These are phyloP conservation scores for Galerucella pusilla DNA, from an alignment of 2,888 invertebrate genomes.

Conservation along the genomic window DNA sequence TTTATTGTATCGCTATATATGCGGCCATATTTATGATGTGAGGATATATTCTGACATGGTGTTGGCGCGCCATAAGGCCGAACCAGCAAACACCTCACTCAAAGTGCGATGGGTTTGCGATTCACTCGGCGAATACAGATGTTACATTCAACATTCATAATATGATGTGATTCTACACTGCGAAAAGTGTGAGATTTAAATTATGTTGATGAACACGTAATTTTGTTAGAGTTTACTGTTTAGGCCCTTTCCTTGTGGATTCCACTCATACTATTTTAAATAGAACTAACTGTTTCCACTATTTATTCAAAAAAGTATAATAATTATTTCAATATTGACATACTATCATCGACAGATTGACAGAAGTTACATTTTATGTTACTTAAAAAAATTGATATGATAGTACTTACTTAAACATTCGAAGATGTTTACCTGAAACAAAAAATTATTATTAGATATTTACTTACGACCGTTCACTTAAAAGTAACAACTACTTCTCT, in stretches of 20 bases:
- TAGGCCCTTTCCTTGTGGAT: no score
- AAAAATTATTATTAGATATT: not conserved
- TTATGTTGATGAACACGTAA: conserved; percentile 4
- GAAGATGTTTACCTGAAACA: not conserved
- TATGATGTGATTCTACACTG: conserved; percentile 51
- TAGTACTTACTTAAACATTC: not conserved
- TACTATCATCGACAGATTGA: no score
- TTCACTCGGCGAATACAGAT: conserved; percentile 61
- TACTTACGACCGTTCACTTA: no score
- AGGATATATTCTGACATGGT: conserved; percentile 45
- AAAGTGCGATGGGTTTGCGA: conserved; percentile 56
- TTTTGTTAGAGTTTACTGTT: no score
- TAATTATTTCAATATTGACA: no score
- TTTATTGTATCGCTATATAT: conserved; percentile 54
- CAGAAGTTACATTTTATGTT: no score
- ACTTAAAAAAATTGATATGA: not conserved
- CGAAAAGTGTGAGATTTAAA: conserved; percentile 3
- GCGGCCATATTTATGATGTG: conserved; percentile 55
- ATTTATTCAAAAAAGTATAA: no score
- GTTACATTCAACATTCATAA: conserved; percentile 65
- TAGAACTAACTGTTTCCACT: no score
- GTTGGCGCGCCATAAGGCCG: conserved; percentile 35
- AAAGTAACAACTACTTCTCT: no score
- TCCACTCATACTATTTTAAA: no score
- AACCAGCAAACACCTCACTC: conserved; percentile 51